These are phyloP conservation scores for Tricholaema leucomelas DNA, from an alignment of 2,113 vertebrate species.

Conservation along the genomic window DNA sequence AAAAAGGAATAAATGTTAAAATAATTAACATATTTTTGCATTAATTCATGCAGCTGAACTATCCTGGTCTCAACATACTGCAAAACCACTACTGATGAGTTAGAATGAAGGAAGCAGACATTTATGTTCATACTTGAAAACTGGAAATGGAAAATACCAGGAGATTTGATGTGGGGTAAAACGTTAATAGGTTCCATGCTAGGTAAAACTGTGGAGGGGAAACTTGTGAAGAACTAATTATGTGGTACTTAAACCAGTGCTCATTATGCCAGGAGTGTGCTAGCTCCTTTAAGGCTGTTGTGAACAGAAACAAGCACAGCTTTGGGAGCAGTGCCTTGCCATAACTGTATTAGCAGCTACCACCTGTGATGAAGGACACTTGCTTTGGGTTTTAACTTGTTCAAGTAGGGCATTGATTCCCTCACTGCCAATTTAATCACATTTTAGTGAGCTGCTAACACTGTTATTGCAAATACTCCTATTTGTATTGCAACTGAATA, in stretches of 20 bases:
- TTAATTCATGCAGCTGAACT: neutral
- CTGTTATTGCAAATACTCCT: neutral
- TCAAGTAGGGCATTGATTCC: neutral
- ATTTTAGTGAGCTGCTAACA: neutral
- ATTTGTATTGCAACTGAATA: neutral
- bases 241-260: neutral
- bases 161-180: neutral
- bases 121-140: neutral
- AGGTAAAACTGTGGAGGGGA: neutral
- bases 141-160: neutral
- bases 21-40: neutral
- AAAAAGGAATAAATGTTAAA: neutral
- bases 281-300: neutral
- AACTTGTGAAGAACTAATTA: neutral
- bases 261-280: neutral
- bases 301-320: neutral
- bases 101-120: neutral
- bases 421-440: neutral
- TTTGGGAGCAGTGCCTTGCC: neutral
- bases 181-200: neutral
- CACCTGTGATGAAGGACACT: neutral
- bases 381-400: neutral
- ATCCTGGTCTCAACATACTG: neutral
- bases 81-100: neutral
- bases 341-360: neutral